Evolutionary conservation across 2,113 vertebrate genomes (phyloP).

Genomic region (Gallinago undulata): DNA sequence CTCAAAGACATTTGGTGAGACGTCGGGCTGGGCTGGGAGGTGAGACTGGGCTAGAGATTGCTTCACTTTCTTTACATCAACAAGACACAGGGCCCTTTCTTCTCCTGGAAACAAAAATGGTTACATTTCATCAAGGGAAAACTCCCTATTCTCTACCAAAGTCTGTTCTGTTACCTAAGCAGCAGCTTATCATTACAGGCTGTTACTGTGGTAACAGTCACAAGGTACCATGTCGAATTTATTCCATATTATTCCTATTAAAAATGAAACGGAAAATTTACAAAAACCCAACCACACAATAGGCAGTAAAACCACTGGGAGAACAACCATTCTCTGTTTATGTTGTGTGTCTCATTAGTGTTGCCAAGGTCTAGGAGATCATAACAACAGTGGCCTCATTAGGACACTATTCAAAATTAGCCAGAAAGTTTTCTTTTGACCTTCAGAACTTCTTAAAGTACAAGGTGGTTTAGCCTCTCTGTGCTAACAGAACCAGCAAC

Average conservation of each 20-base stretch:
- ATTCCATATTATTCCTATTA: not conserved
- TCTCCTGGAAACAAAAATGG: slow-evolving; percentile 79
- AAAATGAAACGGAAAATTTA: not conserved
- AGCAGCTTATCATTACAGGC: slow-evolving; percentile 6
- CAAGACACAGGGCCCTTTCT: slow-evolving; percentile 91
- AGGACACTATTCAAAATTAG: not conserved
- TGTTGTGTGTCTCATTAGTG: not conserved
- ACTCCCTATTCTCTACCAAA: not conserved
- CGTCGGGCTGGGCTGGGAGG: slow-evolving; percentile 91
- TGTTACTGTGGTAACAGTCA: slow-evolving; percentile 49
- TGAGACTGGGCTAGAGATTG: slow-evolving; percentile 96
- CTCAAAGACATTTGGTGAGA: slow-evolving; percentile 91
- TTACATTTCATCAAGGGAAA: not conserved
- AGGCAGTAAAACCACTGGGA: not conserved
- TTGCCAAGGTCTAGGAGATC: not conserved
- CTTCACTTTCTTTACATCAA: slow-evolving; percentile 96
- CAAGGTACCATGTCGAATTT: not conserved
- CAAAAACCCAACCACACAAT: not conserved
- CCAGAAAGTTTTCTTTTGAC: not conserved
- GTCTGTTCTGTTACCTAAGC: slow-evolving; percentile 30
- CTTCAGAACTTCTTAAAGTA: not conserved
- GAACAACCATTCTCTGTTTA: not conserved
- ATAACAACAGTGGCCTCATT: not conserved
- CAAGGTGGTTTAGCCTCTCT: not conserved
- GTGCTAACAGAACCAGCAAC: not conserved